Evolutionary conservation across 2,888 invertebrate species (phyloP).

Genomic region (Philopedon plagiatum): DNA sequence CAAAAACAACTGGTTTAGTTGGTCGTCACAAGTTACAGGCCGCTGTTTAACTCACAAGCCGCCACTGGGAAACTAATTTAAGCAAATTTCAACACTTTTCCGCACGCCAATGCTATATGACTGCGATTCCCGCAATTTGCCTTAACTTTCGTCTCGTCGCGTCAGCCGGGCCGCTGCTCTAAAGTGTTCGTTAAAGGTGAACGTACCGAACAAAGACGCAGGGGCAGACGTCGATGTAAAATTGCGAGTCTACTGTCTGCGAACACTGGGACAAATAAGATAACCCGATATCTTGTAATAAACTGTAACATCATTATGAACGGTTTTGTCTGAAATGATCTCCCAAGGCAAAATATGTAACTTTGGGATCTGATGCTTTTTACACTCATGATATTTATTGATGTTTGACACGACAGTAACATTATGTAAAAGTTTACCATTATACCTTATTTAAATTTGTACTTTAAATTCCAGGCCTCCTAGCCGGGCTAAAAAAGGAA

Average conservation of each 20-base stretch:
- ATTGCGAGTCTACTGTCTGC: slow-evolving; percentile 43
- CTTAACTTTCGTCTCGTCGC: slow-evolving; percentile 38
- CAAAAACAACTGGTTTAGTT: no score
- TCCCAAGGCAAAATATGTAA: slow-evolving; percentile 28
- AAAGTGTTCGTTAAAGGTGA: slow-evolving; percentile 56
- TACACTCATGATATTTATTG: no score
- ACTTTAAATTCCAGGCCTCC: no score
- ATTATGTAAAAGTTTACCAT: no score
- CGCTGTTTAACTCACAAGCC: no score
- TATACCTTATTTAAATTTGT: no score
- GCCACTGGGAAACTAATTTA: background rate
- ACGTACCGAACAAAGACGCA: slow-evolving; percentile 52
- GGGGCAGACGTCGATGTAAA: slow-evolving; percentile 33
- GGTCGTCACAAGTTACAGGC: no score
- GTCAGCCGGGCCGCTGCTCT: slow-evolving; percentile 25
- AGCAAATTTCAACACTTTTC: background rate
- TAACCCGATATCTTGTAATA: slow-evolving; percentile 35
- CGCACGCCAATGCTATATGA: slow-evolving; percentile 38
- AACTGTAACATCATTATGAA: slow-evolving; percentile 1
- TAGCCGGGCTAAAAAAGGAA: no score
- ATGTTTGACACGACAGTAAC: no score
- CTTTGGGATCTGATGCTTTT: background rate
- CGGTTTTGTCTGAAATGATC: slow-evolving; percentile 42
- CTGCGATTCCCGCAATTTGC: slow-evolving; percentile 30
- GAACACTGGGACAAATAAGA: slow-evolving; percentile 25